phyloP scores from a whole-genome alignment of 2,797 vertebrate genomes.

The Morelia viridis region DNA sequence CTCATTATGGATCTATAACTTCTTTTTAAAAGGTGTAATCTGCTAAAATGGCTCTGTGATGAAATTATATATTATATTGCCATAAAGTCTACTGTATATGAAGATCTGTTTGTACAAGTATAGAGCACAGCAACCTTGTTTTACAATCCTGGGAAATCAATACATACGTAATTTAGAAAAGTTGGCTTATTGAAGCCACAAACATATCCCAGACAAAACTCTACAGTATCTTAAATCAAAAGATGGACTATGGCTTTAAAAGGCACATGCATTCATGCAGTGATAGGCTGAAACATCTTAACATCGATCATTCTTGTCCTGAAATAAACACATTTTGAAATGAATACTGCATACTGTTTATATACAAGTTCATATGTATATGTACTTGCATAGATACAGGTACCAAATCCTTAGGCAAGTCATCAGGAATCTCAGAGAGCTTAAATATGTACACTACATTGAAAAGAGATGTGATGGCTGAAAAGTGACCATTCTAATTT shows the following conservation, averaged over 20 bases:
- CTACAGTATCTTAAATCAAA: not conserved
- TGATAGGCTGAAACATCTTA: not conserved
- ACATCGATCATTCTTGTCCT: not conserved
- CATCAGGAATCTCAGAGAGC: not conserved
- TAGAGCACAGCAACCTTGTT: not conserved
- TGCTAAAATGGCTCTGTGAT: not conserved
- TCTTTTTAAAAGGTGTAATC: not conserved
- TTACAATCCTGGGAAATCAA: not conserved
- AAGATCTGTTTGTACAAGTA: not conserved
- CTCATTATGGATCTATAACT: not conserved
- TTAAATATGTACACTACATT: not conserved
- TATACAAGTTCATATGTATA: no score
- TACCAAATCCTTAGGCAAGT: not conserved
- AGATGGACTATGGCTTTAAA: not conserved
- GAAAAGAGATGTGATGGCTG: not conserved
- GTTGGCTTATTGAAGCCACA: not conserved
- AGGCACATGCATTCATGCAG: not conserved
- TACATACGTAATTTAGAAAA: not conserved
- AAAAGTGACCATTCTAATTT: not conserved
- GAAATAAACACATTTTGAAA: not conserved
- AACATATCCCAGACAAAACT: not conserved
- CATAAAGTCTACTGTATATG: not conserved
- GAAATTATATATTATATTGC: not conserved
- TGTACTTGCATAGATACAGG: not conserved
- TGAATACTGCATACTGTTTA: not conserved